These are phyloP conservation scores for Epinotia brunnichana DNA, from an alignment of 2,888 invertebrate genomes.

Conservation along the genomic window DNA sequence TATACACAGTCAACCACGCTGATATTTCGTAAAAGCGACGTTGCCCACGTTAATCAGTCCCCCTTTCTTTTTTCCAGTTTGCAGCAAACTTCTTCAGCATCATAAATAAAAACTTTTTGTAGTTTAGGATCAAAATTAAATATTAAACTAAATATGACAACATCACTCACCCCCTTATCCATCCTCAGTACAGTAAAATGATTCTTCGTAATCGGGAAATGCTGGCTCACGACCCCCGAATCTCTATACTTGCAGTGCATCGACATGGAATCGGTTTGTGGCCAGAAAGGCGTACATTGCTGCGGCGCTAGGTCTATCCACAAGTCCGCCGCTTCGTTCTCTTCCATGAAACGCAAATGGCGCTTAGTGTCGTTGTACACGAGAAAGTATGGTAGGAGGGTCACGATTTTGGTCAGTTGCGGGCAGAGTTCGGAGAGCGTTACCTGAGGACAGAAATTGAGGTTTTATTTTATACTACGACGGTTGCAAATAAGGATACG, in stretches of 20 bases:
- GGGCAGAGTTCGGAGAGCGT: constrained; percentile 88
- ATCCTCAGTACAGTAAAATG: constrained; percentile 91
- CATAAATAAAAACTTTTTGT: too few species aligned
- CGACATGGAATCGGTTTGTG: constrained; percentile 90
- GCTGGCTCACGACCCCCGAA: constrained; percentile 89
- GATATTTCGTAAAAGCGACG: neutral
- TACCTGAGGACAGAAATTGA: constrained; percentile 64
- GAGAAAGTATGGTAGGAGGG: constrained; percentile 90
- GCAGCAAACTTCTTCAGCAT: neutral
- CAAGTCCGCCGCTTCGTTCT: constrained; percentile 91
- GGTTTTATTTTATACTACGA: too few species aligned
- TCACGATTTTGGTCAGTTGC: constrained; percentile 90
- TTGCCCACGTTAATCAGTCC: neutral
- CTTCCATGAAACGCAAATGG: constrained; percentile 89
- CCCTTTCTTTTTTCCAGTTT: neutral
- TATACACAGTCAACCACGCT: neutral
- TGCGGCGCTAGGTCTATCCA: constrained; percentile 90
- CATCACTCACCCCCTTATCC: constrained; percentile 90
- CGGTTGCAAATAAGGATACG: too few species aligned
- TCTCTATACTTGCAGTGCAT: constrained; percentile 92
- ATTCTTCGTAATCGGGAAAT: constrained; percentile 87
- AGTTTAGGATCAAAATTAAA: too few species aligned
- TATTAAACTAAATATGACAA: neutral
- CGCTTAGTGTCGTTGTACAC: constrained; percentile 88
- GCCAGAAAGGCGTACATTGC: constrained; percentile 91